Conservation (phyloP, 2,113 vertebrate genomes). For the Prionailurus bengalensis region DNA sequence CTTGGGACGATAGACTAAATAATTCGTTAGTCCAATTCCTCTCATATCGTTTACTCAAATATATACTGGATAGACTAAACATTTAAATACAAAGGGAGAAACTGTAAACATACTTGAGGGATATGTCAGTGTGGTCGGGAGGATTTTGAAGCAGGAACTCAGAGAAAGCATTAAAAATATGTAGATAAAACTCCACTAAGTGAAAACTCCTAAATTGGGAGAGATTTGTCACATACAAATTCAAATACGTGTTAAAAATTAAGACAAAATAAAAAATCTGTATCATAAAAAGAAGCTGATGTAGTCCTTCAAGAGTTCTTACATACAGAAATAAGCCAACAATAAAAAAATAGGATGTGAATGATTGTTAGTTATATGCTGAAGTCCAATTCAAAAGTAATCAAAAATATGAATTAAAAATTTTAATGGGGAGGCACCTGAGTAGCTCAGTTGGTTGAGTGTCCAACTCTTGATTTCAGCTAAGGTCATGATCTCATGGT, state of each 20-base stretch:
- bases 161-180: background rate
- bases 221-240: background rate
- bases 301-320: background rate
- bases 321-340: background rate
- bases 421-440: background rate
- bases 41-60: background rate
- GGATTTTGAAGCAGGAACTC: background rate
- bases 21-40: background rate
- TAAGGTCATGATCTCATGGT: too few relatives aligned
- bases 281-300: background rate
- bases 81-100: background rate
- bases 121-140: background rate
- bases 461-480: too few relatives aligned
- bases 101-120: background rate
- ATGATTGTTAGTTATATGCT: background rate
- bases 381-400: background rate
- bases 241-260: background rate
- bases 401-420: background rate
- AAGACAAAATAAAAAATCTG: background rate
- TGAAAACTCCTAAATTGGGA: background rate
- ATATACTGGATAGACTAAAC: background rate
- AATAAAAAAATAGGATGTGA: background rate
- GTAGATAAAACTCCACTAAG: background rate
- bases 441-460: too few relatives aligned
- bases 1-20: background rate